These are phyloP conservation scores for Lasioglossum figueresi DNA, from an alignment of 2,888 invertebrate species.

Conservation along the genomic window DNA sequence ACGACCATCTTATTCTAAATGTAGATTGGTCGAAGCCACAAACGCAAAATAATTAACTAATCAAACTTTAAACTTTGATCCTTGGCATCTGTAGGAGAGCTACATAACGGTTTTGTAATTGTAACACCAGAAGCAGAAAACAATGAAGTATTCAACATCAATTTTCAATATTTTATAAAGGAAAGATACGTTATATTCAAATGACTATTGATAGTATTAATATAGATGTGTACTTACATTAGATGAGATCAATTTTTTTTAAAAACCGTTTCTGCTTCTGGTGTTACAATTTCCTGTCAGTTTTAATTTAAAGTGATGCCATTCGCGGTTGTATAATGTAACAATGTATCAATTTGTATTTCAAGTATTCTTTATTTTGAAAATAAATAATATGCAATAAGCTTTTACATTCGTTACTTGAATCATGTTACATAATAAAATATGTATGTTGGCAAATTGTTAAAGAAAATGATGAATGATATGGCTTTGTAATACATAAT, in stretches of 20 bases:
- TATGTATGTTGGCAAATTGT: background rate
- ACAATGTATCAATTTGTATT: conserved; percentile 38
- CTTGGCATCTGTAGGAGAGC: background rate
- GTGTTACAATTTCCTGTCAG: conserved; percentile 24
- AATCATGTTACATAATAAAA: background rate
- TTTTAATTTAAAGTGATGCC: conserved; percentile 8
- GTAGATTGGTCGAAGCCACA: conserved; percentile 99
- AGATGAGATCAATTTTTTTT: background rate
- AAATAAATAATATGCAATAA: conserved; percentile 45
- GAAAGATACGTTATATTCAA: background rate
- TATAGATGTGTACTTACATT: conserved; percentile 5
- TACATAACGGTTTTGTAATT: conserved; percentile 6
- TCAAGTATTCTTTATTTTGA: conserved; percentile 29
- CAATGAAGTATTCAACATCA: background rate
- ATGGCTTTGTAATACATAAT: background rate
- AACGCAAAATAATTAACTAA: conserved; percentile 75
- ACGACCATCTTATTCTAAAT: conserved; percentile 98
- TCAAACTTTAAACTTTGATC: conserved; percentile 18
- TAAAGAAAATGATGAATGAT: background rate
- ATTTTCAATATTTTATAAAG: background rate
- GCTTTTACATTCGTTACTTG: conserved; percentile 14
- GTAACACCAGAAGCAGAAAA: conserved; percentile 16
- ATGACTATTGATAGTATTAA: conserved; percentile 2
- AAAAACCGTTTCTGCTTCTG: conserved; percentile 10
- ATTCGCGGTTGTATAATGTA: conserved; percentile 24